Conservation (phyloP, 2,888 invertebrate genomes). For the Arge pagana region DNA sequence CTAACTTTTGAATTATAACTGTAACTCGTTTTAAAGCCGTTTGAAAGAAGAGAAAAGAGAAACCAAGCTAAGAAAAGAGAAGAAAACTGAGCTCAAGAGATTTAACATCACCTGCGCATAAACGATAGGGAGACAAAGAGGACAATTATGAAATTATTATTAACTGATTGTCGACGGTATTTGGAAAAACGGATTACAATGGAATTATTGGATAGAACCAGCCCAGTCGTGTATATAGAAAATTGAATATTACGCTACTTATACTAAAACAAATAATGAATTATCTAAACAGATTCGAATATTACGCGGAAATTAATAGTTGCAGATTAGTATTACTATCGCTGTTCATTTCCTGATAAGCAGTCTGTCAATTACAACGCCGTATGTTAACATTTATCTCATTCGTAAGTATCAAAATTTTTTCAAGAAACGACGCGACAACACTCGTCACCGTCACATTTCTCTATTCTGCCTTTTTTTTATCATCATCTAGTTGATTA, state of each 20-base stretch:
- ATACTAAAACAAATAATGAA: slow-evolving; percentile 15
- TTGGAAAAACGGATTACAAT: slow-evolving; percentile 5
- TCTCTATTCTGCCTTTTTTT: neutral
- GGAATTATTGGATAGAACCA: slow-evolving; percentile 19
- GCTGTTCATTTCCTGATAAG: slow-evolving; percentile 47
- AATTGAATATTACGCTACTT: slow-evolving; percentile 15
- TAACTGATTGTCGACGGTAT: slow-evolving; percentile 17
- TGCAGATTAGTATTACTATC: slow-evolving; percentile 31
- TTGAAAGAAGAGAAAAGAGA: slow-evolving; percentile 47
- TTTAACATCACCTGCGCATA: slow-evolving; percentile 40
- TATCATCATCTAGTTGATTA: too few species aligned
- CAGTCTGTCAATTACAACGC: slow-evolving; percentile 14
- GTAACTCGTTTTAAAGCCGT: slow-evolving; percentile 54
- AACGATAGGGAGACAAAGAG: slow-evolving; percentile 8
- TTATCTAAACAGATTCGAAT: slow-evolving; percentile 17
- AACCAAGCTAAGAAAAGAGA: slow-evolving; percentile 15
- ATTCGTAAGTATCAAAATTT: neutral
- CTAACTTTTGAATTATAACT: slow-evolving; percentile 54
- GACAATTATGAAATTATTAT: slow-evolving; percentile 15
- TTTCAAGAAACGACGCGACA: neutral
- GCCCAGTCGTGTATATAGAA: slow-evolving; percentile 15
- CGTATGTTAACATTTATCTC: neutral
- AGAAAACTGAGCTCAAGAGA: slow-evolving; percentile 43
- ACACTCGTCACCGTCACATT: too few species aligned
- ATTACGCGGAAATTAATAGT: slow-evolving; percentile 18